Percentiles rank a stretch among this genome's conserved stretches.
phyloP scores from a whole-genome alignment of 1,140 invertebrate species.

The Zaprionus tsacasi region DNA sequence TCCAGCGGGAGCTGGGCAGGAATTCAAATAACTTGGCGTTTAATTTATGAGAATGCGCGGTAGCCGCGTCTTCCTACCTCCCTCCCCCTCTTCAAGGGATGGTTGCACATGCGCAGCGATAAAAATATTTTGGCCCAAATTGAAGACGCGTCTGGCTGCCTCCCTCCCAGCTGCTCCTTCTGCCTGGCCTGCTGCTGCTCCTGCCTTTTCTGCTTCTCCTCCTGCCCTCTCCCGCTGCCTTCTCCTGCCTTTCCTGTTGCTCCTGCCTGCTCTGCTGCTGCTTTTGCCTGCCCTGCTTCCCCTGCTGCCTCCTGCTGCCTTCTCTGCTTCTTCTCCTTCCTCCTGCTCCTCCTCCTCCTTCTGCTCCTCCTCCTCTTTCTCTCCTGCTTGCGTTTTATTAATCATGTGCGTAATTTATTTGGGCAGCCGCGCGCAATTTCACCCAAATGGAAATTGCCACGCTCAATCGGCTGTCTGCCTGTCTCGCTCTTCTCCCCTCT shows the following conservation, averaged over 20 bases:
- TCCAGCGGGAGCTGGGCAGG: conserved; percentile 35
- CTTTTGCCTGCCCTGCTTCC: no score
- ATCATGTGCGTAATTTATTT: conserved; percentile 82
- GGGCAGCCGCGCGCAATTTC: conserved; percentile 75
- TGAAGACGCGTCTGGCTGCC: conserved; percentile 52
- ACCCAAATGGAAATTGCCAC: conserved; percentile 75
- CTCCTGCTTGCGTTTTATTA: conserved; percentile 65
- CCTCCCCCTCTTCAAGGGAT: conserved; percentile 3
- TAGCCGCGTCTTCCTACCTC: conserved; percentile 45
- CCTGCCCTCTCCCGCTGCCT: no score
- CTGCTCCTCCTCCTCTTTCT: neutral
- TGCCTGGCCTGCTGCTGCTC: neutral
- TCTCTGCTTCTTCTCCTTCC: conserved; percentile 14
- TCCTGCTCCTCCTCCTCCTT: neutral
- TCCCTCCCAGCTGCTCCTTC: conserved; percentile 1
- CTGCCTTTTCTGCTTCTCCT: no score
- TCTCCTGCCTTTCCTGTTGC: no score
- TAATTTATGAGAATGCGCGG: conserved; percentile 82
- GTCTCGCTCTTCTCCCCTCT: neutral
- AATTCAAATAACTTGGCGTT: conserved; percentile 83
- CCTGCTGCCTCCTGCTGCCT: no score
- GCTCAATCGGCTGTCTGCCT: conserved; percentile 11
- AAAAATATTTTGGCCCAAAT: conserved; percentile 81
- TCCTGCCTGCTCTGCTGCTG: no score
- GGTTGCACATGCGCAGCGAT: conserved; percentile 63